Evolutionary conservation across 1,140 invertebrate species (phyloP).

Genomic region (Hylyphantes graminicola): DNA sequence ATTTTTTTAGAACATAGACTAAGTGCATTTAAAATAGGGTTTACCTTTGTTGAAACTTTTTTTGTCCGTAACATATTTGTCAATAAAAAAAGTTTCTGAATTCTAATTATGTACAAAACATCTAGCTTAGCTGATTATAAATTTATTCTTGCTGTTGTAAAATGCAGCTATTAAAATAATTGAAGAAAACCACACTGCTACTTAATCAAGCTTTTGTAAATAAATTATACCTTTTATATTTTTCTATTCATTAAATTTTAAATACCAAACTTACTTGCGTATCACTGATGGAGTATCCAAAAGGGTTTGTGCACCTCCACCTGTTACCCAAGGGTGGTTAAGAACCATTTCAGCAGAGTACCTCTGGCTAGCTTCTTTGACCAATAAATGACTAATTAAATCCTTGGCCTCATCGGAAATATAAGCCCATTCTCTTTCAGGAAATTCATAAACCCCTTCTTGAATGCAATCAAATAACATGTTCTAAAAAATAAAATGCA

Average conservation of each 20-base stretch:
- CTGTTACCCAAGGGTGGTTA: slow-evolving; percentile 85
- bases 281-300: slow-evolving; percentile 88
- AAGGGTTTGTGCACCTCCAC: slow-evolving; percentile 68
- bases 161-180: not conserved
- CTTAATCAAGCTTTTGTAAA: too few relatives aligned
- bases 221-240: too few relatives aligned
- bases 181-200: not conserved
- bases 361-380: slow-evolving; percentile 83
- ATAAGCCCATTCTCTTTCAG: slow-evolving; percentile 87
- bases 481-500: slow-evolving; percentile 65
- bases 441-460: slow-evolving; percentile 89
- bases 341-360: slow-evolving; percentile 88
- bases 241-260: too few relatives aligned
- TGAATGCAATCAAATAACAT: slow-evolving; percentile 75
- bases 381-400: slow-evolving; percentile 87
- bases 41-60: too few relatives aligned
- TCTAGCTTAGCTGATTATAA: too few relatives aligned
- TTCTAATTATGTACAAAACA: too few relatives aligned
- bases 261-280: slow-evolving; percentile 73
- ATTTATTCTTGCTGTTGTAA: not conserved
- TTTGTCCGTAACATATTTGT: too few relatives aligned
- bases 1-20: too few relatives aligned
- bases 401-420: slow-evolving; percentile 94
- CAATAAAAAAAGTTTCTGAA: too few relatives aligned
- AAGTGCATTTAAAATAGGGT: too few relatives aligned